Base-by-base conservation (phyloP, 2,113 vertebrate species). In the Heptranchias perlo region DNA sequence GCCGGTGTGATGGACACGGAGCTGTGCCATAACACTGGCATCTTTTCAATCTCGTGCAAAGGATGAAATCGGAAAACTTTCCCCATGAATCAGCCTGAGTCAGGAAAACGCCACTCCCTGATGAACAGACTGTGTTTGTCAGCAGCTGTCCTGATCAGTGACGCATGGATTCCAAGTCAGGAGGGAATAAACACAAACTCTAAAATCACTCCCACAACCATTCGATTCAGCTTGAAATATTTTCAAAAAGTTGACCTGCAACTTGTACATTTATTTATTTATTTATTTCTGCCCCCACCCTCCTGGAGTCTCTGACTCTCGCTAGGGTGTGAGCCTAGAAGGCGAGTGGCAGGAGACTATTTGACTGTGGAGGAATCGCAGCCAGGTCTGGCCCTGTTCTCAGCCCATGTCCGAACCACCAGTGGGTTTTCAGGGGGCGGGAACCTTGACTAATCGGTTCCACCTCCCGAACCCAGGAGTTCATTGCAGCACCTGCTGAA, bases 181-280 rank as follows among this genome's bases (percentile, higher is more conserved):
- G 52, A 54, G 52, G 52, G 52, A 54, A 78, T 39, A 78, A 78
- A 14, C 73, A 78, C 73, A 78, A n/a, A 39, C 35, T 78, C 11
- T 1, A 78, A 35, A 39, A 16, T 39, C 73, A 39, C 73, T 11
- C 65, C 73, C 2, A 2, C 10, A 16, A 99, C 99, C 98, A 97
- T 96, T 96, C 97, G 99, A 98, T 98, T 54, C 97, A 96, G 97
- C 96, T 97, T 97, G 97, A 97, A 98, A 98, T 97, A 97, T 96
- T 96, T 97, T 97, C 96, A 86, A 97, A 97, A 97, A 98, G 98
- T 98, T 98, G 98, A 98, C 98, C 97, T 97, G 98, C 98, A 99
- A 98, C 98, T 97, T 98, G 96, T 21, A 67, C 28, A 96, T 86
- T 96, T 31, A 62, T 25, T 92, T 93, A 97, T 96, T 96, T 96